Conservation (phyloP, 2,888 invertebrate species). For the Lasioglossum vierecki region DNA sequence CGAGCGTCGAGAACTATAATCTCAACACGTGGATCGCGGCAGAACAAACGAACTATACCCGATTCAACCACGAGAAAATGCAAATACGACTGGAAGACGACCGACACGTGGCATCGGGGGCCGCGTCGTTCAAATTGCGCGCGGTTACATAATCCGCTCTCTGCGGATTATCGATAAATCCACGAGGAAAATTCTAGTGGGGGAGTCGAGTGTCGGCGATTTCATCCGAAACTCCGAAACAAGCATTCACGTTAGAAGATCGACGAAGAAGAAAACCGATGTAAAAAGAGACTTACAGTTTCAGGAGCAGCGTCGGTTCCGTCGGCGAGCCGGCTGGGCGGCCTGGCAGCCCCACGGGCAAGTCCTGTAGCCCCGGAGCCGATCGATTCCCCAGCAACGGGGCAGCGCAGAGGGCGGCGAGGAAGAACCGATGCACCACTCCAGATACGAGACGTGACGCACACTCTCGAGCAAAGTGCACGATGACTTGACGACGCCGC, state of each 20-base stretch:
- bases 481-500: slow-evolving; percentile 30
- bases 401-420: slow-evolving; percentile 33
- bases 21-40: slow-evolving; percentile 11
- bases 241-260: not conserved
- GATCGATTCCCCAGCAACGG: slow-evolving; percentile 45
- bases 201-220: not conserved
- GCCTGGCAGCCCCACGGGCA: not conserved
- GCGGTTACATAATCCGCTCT: slow-evolving; percentile 59
- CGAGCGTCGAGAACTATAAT: not conserved
- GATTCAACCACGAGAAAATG: not conserved
- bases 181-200: not conserved
- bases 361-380: slow-evolving; percentile 37
- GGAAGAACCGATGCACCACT: slow-evolving; percentile 55
- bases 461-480: slow-evolving; percentile 56
- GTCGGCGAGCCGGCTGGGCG: not conserved
- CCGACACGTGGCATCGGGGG: slow-evolving; percentile 60
- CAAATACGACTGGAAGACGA: slow-evolving; percentile 12
- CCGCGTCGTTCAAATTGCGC: slow-evolving; percentile 59
- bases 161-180: slow-evolving; percentile 35
- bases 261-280: not conserved
- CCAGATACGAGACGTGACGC: slow-evolving; percentile 42
- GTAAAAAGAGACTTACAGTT: not conserved
- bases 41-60: not conserved
- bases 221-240: not conserved
- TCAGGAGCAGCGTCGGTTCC: not conserved